phyloP scores from a whole-genome alignment of 2,797 vertebrate genomes.

The Trematomus bernacchii region DNA sequence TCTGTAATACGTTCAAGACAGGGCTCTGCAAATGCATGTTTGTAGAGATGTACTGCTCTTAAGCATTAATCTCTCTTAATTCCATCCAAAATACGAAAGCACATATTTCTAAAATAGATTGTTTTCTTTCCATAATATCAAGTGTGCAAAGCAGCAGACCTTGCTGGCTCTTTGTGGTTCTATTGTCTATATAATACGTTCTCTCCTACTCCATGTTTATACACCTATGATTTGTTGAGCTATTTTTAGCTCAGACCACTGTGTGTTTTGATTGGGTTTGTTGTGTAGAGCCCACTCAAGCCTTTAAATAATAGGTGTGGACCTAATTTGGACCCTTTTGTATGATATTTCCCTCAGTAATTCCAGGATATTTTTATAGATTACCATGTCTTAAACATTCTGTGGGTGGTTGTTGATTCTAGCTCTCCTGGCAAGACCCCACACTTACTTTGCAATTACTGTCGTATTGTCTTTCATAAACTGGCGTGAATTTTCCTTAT shows the following conservation, averaged over 20 bases:
- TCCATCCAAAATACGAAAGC: conserved; percentile 12
- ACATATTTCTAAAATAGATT: conserved; percentile 16
- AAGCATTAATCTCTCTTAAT: conserved; percentile 14
- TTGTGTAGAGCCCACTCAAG: conserved; percentile 50
- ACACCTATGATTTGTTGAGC: conserved; percentile 53
- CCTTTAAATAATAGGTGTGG: conserved; percentile 76
- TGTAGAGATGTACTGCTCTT: conserved; percentile 12
- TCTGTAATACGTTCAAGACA: conserved; percentile 24
- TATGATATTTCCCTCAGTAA: conserved; percentile 76
- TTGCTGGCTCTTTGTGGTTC: conserved; percentile 42
- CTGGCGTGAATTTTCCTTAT: conserved; percentile 69
- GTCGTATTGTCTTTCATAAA: conserved; percentile 77
- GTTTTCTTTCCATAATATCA: conserved; percentile 45
- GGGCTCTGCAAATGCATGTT: conserved; percentile 25
- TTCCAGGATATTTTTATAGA: conserved; percentile 80
- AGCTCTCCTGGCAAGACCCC: conserved; percentile 70
- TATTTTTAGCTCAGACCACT: conserved; percentile 67
- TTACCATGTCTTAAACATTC: conserved; percentile 74
- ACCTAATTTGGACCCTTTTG: conserved; percentile 70
- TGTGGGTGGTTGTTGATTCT: conserved; percentile 82
- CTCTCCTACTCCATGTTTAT: conserved; percentile 58
- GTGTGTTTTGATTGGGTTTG: conserved; percentile 68
- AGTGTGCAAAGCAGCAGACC: conserved; percentile 26
- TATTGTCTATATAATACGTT: conserved; percentile 54
- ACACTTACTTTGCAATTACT: conserved; percentile 76